Conservation (phyloP, 2,888 invertebrate genomes). For the Drosophila fungiperda region DNA sequence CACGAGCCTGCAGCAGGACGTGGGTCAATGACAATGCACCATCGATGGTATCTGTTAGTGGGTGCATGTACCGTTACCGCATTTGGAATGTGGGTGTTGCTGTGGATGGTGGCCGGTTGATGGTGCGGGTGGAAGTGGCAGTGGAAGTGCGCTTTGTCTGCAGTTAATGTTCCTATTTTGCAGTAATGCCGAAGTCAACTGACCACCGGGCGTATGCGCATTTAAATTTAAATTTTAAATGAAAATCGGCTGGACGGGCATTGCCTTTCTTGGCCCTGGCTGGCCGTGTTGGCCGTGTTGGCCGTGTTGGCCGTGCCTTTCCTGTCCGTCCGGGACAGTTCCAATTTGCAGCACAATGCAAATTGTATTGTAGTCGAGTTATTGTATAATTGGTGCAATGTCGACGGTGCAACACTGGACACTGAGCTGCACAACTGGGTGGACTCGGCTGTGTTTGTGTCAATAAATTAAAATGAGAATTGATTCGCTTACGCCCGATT, state of each 20-base stretch:
- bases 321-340: slow-evolving; percentile 45
- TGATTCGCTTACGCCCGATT: slow-evolving; percentile 80
- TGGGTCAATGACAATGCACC: slow-evolving; percentile 43
- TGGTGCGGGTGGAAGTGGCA: slow-evolving; percentile 24
- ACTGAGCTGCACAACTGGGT: slow-evolving; percentile 10
- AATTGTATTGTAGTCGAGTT: slow-evolving; percentile 79
- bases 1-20: slow-evolving; percentile 2
- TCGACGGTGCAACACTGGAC: slow-evolving; percentile 25
- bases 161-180: slow-evolving; percentile 69
- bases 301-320: not conserved
- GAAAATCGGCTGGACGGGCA: slow-evolving; percentile 49
- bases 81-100: slow-evolving; percentile 15
- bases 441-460: slow-evolving; percentile 59
- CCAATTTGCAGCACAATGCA: slow-evolving; percentile 78
- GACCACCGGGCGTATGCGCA: slow-evolving; percentile 68
- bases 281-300: not conserved
- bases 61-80: slow-evolving; percentile 43
- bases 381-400: slow-evolving; percentile 79
- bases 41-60: slow-evolving; percentile 37
- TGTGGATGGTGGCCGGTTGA: not conserved
- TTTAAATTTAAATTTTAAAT: slow-evolving; percentile 80
- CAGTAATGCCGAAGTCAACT: slow-evolving; percentile 39
- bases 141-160: slow-evolving; percentile 37
- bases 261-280: slow-evolving; percentile 49
- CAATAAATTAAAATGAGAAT: slow-evolving; percentile 80